Percentiles rank a stretch among this genome's conserved stretches.
phyloP scores from a whole-genome alignment of 1,140 invertebrate species.

The Luehdorfia chinensis region DNA sequence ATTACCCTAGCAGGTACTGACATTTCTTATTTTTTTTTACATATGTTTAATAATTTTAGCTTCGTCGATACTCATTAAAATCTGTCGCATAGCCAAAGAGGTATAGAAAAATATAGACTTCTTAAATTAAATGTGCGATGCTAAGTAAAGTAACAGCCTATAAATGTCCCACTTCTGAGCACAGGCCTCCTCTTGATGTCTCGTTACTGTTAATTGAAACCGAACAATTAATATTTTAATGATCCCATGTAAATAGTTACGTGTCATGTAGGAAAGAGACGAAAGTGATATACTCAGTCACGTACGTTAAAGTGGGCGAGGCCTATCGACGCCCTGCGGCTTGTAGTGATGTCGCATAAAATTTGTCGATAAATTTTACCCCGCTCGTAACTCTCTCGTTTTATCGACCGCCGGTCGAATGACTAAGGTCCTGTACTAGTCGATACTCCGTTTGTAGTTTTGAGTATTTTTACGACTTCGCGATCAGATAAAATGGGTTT shows the following conservation, averaged over 20 bases:
- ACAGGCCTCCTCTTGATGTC: no score
- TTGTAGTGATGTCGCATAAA: constrained; percentile 43
- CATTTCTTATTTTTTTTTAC: no score
- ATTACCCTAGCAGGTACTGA: no score
- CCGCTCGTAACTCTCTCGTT: constrained; percentile 28
- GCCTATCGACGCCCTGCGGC: constrained; percentile 27
- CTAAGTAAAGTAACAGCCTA: no score
- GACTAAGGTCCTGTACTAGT: constrained; percentile 28
- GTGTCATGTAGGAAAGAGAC: constrained; percentile 37
- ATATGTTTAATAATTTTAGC: no score
- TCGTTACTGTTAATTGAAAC: not conserved
- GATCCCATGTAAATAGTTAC: not conserved
- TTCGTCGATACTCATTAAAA: no score
- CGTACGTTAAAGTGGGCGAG: constrained; percentile 31
- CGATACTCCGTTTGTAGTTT: no score
- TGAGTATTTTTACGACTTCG: constrained; percentile 6
- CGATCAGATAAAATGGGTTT: no score
- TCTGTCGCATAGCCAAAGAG: no score
- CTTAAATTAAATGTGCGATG: no score
- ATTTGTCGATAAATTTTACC: constrained; percentile 44
- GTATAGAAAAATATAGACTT: no score
- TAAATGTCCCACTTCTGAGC: no score
- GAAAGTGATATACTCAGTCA: constrained; percentile 32
- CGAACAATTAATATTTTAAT: not conserved
- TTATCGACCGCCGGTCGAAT: constrained; percentile 40